A percentile compares a stretch with the other conserved stretches of the same genome.
These are phyloP conservation scores for Galeruca laticollis DNA, from an alignment of 2,888 invertebrate species.

Conservation along the genomic window DNA sequence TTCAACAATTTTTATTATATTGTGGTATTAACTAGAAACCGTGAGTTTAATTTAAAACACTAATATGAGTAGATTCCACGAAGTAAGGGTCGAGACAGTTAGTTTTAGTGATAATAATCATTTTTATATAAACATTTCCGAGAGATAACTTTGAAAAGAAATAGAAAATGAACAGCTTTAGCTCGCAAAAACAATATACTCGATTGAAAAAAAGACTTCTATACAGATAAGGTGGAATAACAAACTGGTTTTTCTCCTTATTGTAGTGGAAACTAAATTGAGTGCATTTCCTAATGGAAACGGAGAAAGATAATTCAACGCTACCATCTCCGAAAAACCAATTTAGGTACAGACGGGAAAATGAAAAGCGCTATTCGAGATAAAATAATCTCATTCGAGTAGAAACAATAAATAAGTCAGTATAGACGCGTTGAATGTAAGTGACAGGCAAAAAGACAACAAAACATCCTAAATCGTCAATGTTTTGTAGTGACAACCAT, in stretches of 20 bases:
- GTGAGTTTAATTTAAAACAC: too few relatives aligned
- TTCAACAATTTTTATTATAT: too few relatives aligned
- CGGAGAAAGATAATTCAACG: slow-evolving; percentile 31
- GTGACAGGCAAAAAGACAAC: slow-evolving; percentile 2
- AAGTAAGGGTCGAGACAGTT: too few relatives aligned
- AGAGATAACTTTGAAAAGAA: too few relatives aligned
- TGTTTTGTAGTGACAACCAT: too few relatives aligned
- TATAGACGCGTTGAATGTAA: slow-evolving; percentile 26
- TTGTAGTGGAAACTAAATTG: slow-evolving; percentile 28
- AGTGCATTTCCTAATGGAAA: slow-evolving; percentile 36
- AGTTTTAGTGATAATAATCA: too few relatives aligned
- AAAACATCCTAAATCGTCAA: too few relatives aligned
- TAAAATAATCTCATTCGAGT: slow-evolving; percentile 32
- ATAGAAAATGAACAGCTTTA: too few relatives aligned
- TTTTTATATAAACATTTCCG: too few relatives aligned
- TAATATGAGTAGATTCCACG: too few relatives aligned
- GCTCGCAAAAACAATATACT: background rate
- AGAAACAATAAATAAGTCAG: slow-evolving; percentile 40
- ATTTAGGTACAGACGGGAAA: slow-evolving; percentile 29
- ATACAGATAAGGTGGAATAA: background rate
- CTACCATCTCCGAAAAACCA: slow-evolving; percentile 31
- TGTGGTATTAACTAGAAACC: too few relatives aligned
- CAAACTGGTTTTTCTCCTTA: slow-evolving; percentile 6
- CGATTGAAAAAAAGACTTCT: background rate
- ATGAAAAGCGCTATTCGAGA: slow-evolving; percentile 30